Percentiles rank a stretch among this genome's conserved stretches.
These are phyloP conservation scores for Ectemnius continuus DNA, from an alignment of 2,888 invertebrate species.

Conservation along the genomic window DNA sequence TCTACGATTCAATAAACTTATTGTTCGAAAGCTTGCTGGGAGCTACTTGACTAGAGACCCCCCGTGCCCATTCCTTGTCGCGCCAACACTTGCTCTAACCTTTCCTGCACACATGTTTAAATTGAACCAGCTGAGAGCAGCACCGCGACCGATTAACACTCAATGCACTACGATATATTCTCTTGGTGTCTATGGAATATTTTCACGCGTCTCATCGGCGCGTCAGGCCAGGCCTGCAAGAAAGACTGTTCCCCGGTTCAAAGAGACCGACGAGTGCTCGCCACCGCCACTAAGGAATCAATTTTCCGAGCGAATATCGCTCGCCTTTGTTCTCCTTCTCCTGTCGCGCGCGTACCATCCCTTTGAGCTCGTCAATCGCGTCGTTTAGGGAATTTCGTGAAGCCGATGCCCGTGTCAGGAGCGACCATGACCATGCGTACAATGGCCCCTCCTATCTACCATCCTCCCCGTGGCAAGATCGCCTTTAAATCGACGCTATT, in stretches of 20 bases:
- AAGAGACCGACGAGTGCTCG: constrained; percentile 42
- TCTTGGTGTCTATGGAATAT: too few relatives aligned
- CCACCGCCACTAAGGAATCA: constrained; percentile 54
- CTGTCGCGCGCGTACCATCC: constrained; percentile 33
- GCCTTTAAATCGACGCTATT: constrained; percentile 52
- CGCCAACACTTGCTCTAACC: too few relatives aligned
- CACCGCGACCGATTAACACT: too few relatives aligned
- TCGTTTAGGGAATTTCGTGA: constrained; percentile 63
- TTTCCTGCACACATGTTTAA: too few relatives aligned
- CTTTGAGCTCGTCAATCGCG: constrained; percentile 54
- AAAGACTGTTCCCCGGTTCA: constrained; percentile 30
- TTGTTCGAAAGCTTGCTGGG: too few relatives aligned
- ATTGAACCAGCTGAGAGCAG: too few relatives aligned
- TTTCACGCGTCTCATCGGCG: too few relatives aligned
- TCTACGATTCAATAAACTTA: too few relatives aligned
- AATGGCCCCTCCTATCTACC: constrained; percentile 77
- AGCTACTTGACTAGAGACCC: too few relatives aligned
- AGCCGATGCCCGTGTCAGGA: constrained; percentile 79
- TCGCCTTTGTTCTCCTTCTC: constrained; percentile 46
- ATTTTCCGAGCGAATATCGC: constrained; percentile 61
- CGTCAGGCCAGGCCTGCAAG: constrained; percentile 15
- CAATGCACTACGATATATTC: too few relatives aligned
- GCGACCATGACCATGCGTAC: constrained; percentile 82
- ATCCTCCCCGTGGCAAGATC: constrained; percentile 68
- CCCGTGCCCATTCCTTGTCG: too few relatives aligned